Percentiles rank a stretch among this genome's conserved stretches.
Conservation (phyloP, 1,140 invertebrate species). For the Tetramorium simillimum region DNA sequence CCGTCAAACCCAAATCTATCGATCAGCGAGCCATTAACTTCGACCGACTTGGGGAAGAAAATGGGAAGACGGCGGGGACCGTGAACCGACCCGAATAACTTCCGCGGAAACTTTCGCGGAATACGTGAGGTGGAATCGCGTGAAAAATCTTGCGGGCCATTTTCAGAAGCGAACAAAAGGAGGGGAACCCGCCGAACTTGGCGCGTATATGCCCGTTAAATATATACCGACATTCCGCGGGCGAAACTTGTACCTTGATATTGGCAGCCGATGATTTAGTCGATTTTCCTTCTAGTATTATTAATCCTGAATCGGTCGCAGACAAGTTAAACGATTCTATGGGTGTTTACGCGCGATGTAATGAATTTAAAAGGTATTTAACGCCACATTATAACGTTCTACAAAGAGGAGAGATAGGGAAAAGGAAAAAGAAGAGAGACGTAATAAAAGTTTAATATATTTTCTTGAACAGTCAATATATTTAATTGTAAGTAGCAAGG, state of each 20-base stretch:
- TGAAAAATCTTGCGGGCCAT: conserved; percentile 72
- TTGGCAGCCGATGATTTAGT: conserved; percentile 72
- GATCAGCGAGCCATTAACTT: conserved; percentile 65
- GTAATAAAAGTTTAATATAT: not conserved
- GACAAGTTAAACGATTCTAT: conserved; percentile 32
- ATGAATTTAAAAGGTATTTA: conserved; percentile 51
- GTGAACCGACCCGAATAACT: conserved; percentile 67
- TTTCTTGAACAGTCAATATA: conserved; percentile 2
- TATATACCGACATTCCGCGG: conserved; percentile 63
- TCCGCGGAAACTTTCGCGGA: conserved; percentile 69
- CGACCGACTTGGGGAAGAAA: conserved; percentile 57
- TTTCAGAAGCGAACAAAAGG: conserved; percentile 70
- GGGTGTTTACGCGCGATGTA: conserved; percentile 26
- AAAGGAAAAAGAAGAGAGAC: not conserved
- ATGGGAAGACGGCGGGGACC: conserved; percentile 41
- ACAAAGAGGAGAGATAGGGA: not conserved
- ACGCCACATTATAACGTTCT: not conserved
- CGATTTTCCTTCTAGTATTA: conserved; percentile 54
- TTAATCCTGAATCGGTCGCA: conserved; percentile 51
- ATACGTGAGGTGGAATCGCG: conserved; percentile 72
- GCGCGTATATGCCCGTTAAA: conserved; percentile 62
- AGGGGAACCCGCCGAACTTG: conserved; percentile 14
- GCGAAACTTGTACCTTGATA: conserved; percentile 70
- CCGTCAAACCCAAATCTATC: conserved; percentile 67
- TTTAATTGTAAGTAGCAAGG: not conserved